Conservation (phyloP, 2,797 vertebrate genomes). For the Pseudocheirus occidentalis region DNA sequence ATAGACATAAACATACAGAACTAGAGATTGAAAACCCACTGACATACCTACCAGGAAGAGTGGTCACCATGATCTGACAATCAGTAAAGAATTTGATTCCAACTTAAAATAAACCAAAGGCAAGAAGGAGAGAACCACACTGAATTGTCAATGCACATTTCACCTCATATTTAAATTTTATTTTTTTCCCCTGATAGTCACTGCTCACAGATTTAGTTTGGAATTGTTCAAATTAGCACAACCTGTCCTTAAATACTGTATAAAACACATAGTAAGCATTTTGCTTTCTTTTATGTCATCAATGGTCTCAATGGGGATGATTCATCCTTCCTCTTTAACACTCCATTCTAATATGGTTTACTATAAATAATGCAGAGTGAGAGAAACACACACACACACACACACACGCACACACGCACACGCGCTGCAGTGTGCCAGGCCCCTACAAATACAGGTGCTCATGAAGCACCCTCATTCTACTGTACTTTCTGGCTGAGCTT, state of each 20-base stretch:
- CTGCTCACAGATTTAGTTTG: slow-evolving; percentile 63
- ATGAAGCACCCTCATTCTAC: background rate
- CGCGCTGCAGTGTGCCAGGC: background rate
- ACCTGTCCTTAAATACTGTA: slow-evolving; percentile 78
- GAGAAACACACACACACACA: background rate
- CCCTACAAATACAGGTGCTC: background rate
- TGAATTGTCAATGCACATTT: slow-evolving; percentile 37
- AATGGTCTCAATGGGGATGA: slow-evolving; percentile 83
- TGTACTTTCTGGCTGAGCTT: background rate
- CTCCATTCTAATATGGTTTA: slow-evolving; percentile 84
- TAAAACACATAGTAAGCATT: slow-evolving; percentile 79
- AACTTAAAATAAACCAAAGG: slow-evolving; percentile 24
- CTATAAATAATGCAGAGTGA: slow-evolving; percentile 83
- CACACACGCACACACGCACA: background rate
- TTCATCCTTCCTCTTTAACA: slow-evolving; percentile 83
- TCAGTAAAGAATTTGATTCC: background rate
- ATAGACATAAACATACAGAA: background rate
- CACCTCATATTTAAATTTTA: slow-evolving; percentile 48
- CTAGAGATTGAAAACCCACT: background rate
- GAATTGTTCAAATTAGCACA: slow-evolving; percentile 77
- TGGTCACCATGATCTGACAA: background rate
- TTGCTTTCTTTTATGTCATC: slow-evolving; percentile 82
- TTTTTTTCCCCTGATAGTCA: slow-evolving; percentile 15
- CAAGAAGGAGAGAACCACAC: background rate
- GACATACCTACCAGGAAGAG: background rate